These are phyloP conservation scores for Sebastes kiyomatsui DNA, from an alignment of 2,797 vertebrate species.

Conservation along the genomic window DNA sequence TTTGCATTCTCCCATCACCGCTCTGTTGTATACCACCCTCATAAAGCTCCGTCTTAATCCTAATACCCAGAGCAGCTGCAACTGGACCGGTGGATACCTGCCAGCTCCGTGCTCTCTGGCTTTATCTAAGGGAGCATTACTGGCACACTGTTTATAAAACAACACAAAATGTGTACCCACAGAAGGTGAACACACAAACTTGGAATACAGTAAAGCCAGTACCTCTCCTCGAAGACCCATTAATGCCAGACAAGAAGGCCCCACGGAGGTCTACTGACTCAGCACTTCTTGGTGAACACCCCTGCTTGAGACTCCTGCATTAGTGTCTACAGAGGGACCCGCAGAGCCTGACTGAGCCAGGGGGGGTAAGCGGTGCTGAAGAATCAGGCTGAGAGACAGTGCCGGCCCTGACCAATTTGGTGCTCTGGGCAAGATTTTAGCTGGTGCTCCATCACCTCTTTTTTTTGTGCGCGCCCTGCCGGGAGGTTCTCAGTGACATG, in stretches of 20 bases:
- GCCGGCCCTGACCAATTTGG: too few species aligned
- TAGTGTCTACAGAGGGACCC: conserved; percentile 6
- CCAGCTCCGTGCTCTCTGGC: conserved; percentile 56
- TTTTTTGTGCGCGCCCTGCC: too few species aligned
- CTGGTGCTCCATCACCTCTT: too few species aligned
- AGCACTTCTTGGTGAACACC: conserved; percentile 51
- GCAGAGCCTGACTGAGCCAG: background rate
- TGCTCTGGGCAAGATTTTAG: background rate
- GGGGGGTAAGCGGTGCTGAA: background rate
- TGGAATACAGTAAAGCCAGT: conserved; percentile 64
- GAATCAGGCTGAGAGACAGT: too few species aligned
- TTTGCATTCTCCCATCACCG: conserved; percentile 1
- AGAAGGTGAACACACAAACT: conserved; percentile 54
- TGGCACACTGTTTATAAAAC: conserved; percentile 62
- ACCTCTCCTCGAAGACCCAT: conserved; percentile 66
- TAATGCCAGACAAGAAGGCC: conserved; percentile 75
- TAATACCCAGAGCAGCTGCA: conserved; percentile 41
- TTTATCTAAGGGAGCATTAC: conserved; percentile 63
- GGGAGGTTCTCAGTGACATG: too few species aligned
- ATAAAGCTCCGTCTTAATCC: conserved; percentile 47
- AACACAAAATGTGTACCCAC: conserved; percentile 63
- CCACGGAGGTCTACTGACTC: conserved; percentile 68
- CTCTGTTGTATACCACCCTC: conserved; percentile 17
- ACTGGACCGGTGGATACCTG: conserved; percentile 47
- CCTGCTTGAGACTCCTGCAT: conserved; percentile 11